Evolutionary conservation across 1,140 invertebrate genomes (phyloP).

Genomic region (Drosophila pectinifera): DNA sequence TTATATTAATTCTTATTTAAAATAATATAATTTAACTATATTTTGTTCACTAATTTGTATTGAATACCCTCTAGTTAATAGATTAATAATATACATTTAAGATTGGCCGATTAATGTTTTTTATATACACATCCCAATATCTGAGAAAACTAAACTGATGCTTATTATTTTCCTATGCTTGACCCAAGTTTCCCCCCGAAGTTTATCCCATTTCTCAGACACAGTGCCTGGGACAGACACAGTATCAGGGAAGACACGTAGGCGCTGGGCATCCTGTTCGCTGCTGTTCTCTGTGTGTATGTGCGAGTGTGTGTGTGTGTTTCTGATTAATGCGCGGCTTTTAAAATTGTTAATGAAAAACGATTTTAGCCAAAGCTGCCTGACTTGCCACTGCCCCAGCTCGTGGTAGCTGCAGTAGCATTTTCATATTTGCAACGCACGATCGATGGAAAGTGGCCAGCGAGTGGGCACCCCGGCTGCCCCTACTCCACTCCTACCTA

Average conservation of each 20-base stretch:
- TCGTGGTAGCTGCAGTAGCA: constrained; percentile 65
- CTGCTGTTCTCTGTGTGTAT: constrained; percentile 10
- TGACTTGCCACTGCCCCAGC: constrained; percentile 38
- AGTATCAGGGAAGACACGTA: constrained; percentile 5
- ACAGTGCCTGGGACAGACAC: constrained; percentile 8
- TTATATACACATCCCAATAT: too few relatives aligned
- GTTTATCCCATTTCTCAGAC: neutral
- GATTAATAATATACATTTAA: too few relatives aligned
- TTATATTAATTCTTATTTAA: too few relatives aligned
- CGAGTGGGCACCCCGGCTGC: constrained; percentile 24
- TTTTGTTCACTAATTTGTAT: neutral
- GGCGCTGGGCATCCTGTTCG: constrained; percentile 36
- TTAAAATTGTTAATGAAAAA: constrained; percentile 84
- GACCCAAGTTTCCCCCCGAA: neutral
- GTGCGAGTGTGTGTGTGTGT: constrained; percentile 41
- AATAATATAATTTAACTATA: too few relatives aligned
- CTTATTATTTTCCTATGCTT: neutral
- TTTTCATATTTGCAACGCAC: constrained; percentile 84
- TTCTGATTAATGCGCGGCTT: constrained; percentile 81
- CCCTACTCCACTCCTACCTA: neutral
- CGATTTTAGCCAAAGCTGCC: constrained; percentile 69
- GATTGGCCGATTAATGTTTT: too few relatives aligned
- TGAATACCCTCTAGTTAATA: neutral
- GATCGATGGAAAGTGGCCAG: constrained; percentile 81
- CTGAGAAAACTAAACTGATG: too few relatives aligned